Percentiles rank a stretch among this genome's conserved stretches.
Conservation (phyloP, 2,888 invertebrate genomes). For the Hemaris fuciformis region DNA sequence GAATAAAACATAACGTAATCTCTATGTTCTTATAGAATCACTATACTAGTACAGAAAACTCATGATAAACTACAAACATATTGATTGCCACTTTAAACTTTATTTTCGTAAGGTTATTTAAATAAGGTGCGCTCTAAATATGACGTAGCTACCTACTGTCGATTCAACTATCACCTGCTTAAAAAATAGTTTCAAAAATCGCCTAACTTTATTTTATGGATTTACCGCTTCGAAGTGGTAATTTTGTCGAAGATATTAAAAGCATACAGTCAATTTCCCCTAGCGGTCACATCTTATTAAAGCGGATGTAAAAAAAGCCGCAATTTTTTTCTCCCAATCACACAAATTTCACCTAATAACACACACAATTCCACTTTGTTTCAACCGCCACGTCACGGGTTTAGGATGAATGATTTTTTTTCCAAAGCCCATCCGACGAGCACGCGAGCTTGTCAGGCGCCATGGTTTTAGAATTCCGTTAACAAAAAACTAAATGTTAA, state of each 20-base stretch:
- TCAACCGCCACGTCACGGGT: slow-evolving; percentile 56
- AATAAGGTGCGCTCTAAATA: too few relatives aligned
- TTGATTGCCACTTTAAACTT: too few relatives aligned
- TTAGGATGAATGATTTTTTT: slow-evolving; percentile 63
- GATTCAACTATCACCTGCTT: too few relatives aligned
- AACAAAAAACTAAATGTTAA: neutral
- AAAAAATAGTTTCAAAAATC: too few relatives aligned
- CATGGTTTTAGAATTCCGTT: slow-evolving; percentile 28
- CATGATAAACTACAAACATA: too few relatives aligned
- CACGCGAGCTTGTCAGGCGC: slow-evolving; percentile 66
- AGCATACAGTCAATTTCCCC: neutral
- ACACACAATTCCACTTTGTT: slow-evolving; percentile 18
- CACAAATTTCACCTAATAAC: slow-evolving; percentile 15
- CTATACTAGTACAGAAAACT: too few relatives aligned
- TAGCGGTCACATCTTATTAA: slow-evolving; percentile 20
- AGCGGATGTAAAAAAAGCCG: slow-evolving; percentile 8
- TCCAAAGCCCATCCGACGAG: slow-evolving; percentile 55
- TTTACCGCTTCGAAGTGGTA: neutral
- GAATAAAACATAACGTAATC: too few relatives aligned
- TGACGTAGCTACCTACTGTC: too few relatives aligned
- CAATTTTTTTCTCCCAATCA: neutral
- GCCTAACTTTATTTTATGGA: too few relatives aligned
- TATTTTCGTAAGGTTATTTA: too few relatives aligned
- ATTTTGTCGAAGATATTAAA: neutral
- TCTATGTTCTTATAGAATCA: too few relatives aligned